Evolutionary conservation across 1,140 invertebrate species (phyloP), one percentile per base, ranked within the genome.

Genomic region (Drosophila burlai): DNA sequence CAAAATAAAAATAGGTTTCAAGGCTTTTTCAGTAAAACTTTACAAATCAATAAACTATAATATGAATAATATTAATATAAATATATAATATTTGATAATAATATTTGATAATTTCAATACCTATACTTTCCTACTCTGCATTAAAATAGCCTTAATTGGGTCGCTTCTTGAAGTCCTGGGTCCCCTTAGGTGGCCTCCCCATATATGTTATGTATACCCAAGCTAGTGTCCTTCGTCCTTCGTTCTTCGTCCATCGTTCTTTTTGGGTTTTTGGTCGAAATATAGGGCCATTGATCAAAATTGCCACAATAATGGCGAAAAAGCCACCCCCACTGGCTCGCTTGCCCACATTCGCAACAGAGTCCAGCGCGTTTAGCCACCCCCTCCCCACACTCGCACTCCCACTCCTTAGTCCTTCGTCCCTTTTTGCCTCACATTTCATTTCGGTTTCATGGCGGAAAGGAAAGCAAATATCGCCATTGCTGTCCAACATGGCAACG

Each of bases 251-350:
- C 3, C 21, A 43, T 43, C 34, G 58, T 52, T 45, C n/a, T 47
- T 40, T 73, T 73, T 40, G 46, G 54, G 65, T 24, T 66, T 34
- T 34, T 34, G 50, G 49, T 52, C 29, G 55, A 61, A 60, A 85
- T 87, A 76, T 87, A 76, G 77, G 86, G 83, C 87, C 87, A 91
- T 91, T 91, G 86, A 91, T 91, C 86, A 91, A 91, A 91, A 91
- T 74, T 91, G 90, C 67, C 71, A 89, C 89, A 91, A 89, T 87
- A 87, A 91, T 91, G 89, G 87, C 83, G 84, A 91, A 91, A 91
- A 89, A 91, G 65, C 90, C 67, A 76, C 79, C 89, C 81, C n/a
- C 38, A n/a, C 43, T 26, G 38, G 42, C 26, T 21, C 38, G 13
- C 49, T 65, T 49, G 54, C 38, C 60, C 40, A 66, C 60, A 67